These are phyloP conservation scores for Ictalurus furcatus DNA, from an alignment of 2,113 vertebrate genomes.

Conservation along the genomic window DNA sequence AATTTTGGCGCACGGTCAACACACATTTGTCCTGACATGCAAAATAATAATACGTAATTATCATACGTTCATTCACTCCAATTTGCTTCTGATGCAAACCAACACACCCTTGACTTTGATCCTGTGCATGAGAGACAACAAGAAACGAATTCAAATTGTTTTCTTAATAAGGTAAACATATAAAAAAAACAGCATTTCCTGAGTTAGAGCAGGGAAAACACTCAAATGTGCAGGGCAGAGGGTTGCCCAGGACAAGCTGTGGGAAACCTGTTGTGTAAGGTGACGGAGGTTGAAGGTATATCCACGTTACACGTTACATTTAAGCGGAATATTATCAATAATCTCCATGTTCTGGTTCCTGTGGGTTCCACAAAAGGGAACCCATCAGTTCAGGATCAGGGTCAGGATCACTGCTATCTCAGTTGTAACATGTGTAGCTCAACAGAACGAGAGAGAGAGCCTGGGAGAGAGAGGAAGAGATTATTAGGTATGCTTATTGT, in stretches of 20 bases:
- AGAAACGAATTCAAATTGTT: too few relatives aligned
- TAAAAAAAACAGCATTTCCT: not conserved
- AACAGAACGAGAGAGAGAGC: too few relatives aligned
- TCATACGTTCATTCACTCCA: not conserved
- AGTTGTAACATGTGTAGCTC: too few relatives aligned
- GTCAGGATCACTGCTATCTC: too few relatives aligned
- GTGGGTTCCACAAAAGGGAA: too few relatives aligned
- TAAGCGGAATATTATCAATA: not conserved
- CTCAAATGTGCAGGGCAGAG: not conserved
- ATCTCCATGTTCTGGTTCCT: too few relatives aligned
- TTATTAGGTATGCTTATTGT: too few relatives aligned
- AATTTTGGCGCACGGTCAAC: not conserved
- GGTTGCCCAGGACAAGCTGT: not conserved
- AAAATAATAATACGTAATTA: not conserved
- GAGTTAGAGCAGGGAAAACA: not conserved
- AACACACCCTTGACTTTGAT: not conserved
- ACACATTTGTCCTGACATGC: not conserved
- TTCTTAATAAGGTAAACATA: too few relatives aligned
- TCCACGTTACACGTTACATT: not conserved
- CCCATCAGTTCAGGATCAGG: too few relatives aligned
- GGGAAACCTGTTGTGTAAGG: not conserved
- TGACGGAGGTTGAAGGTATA: not conserved
- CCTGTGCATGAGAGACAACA: not conserved
- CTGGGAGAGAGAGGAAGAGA: too few relatives aligned
- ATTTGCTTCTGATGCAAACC: not conserved